phyloP scores from a whole-genome alignment of 2,888 invertebrate species.

The Griposia aprilina region DNA sequence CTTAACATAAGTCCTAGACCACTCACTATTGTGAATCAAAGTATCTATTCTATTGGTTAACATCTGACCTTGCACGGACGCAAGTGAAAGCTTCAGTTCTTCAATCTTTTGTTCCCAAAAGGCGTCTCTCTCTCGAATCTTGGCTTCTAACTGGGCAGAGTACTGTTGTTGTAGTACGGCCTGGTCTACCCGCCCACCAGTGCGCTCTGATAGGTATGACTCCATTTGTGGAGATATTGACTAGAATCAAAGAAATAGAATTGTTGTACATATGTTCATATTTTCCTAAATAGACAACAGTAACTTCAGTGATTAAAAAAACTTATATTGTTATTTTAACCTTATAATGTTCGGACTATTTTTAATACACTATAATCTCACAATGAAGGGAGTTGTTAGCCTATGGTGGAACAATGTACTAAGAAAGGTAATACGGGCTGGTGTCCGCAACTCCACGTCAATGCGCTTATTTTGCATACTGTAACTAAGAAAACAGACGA shows the following conservation, averaged over 20 bases:
- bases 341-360: not conserved
- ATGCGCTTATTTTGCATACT: too few relatives aligned
- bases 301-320: not conserved
- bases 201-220: constrained; percentile 85
- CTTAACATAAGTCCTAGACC: not conserved
- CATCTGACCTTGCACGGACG: constrained; percentile 93
- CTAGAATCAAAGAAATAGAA: constrained; percentile 71
- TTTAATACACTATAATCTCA: not conserved
- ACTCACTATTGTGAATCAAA: not conserved
- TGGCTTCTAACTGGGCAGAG: constrained; percentile 91
- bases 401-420: not conserved
- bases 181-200: constrained; percentile 84
- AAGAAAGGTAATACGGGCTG: too few relatives aligned
- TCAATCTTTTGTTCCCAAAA: constrained; percentile 92
- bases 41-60: constrained; percentile 14
- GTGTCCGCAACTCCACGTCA: too few relatives aligned
- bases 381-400: not conserved
- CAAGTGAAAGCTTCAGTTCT: constrained; percentile 89
- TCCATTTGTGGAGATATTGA: constrained; percentile 88
- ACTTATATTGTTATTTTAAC: not conserved
- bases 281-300: not conserved
- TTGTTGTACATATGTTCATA: not conserved
- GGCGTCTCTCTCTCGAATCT: constrained; percentile 90
- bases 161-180: constrained; percentile 90
- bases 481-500: not conserved